Base-by-base conservation (phyloP, 2,888 invertebrate species). In the Ectropis crepuscularia region DNA sequence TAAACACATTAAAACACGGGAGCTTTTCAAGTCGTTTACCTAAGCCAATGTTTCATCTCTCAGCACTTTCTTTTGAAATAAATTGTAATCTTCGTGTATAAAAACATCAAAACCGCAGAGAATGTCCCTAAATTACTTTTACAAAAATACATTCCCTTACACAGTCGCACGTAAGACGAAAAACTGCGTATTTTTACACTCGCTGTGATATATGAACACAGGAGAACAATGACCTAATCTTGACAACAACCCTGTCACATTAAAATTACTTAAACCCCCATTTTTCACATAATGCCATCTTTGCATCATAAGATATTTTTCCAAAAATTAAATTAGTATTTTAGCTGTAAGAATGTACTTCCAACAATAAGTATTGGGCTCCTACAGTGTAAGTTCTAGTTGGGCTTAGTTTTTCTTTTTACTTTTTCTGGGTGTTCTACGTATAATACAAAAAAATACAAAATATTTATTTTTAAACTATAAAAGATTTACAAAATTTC, bases 131-230 rank as follows among this genome's bases (percentile, higher is more conserved):
- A 63, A 63, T 57, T 62, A 65, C 45, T 50, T 43, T 55, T 12
- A 37, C 51, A 48, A 64, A 65, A 57, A 60, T 59, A 51, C 55
- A 48, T 41, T 55, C 39, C 43, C 64, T 60, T 54, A 54, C 36
- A 16, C 49, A 37, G 37, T 53, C 42, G 60, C 43, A 36, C 41
- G 50, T 49, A 61, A 61, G 42, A 54, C 51, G 54, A 54, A 55
- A 57, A 53, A 54, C 28, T 16, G 28, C n/a, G 47, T 61, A 61
- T 65, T 58, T 61, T 61, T 54, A 58, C 58, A 37, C 41, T 39
- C 58, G 50, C 54, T 61, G 49, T 71, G 66, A 71, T 68, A 67
- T 68, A 68, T 62, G 69, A 57, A 61, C 53, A 48, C 61, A 62
- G 62, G 65, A 67, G 63, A 66, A 69, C 55, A 62, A 57, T 48